Percentiles rank a stretch among this genome's conserved stretches.
These are phyloP conservation scores for Laupala kohalensis DNA, from an alignment of 1,140 invertebrate genomes.

Conservation along the genomic window DNA sequence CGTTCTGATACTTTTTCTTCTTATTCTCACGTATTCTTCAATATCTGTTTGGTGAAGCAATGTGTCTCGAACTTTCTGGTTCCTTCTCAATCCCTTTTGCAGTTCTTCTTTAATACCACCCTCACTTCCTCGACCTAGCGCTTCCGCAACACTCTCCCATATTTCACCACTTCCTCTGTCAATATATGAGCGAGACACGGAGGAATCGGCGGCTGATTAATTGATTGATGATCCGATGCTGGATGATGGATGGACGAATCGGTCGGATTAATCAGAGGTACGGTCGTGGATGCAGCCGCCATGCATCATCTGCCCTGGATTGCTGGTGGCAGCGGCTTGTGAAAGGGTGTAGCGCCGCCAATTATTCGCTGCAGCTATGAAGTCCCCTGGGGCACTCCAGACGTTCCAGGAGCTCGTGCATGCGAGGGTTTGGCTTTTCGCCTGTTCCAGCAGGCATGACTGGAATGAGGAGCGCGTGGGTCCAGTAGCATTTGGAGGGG, in stretches of 20 bases:
- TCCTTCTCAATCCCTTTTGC: too few relatives aligned
- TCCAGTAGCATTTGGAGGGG: too few relatives aligned
- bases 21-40: too few relatives aligned
- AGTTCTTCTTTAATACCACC: background rate
- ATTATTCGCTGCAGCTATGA: background rate
- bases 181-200: background rate
- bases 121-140: too few relatives aligned
- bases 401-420: background rate
- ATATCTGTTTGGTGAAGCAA: too few relatives aligned
- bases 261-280: background rate
- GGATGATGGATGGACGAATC: background rate
- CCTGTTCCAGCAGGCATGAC: background rate
- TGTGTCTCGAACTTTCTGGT: too few relatives aligned
- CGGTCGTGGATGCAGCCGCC: too few relatives aligned
- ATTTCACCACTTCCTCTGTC: background rate
- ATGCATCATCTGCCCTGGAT: background rate
- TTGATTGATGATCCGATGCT: background rate
- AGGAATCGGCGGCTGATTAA: background rate
- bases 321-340: background rate
- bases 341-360: background rate
- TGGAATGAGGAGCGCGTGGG: too few relatives aligned
- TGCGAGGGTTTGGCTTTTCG: too few relatives aligned
- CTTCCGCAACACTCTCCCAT: background rate
- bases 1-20: too few relatives aligned
- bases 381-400: background rate